These are phyloP conservation scores for Cyprinodon diabolis DNA, from an alignment of 2,797 vertebrate species.

Conservation along the genomic window DNA sequence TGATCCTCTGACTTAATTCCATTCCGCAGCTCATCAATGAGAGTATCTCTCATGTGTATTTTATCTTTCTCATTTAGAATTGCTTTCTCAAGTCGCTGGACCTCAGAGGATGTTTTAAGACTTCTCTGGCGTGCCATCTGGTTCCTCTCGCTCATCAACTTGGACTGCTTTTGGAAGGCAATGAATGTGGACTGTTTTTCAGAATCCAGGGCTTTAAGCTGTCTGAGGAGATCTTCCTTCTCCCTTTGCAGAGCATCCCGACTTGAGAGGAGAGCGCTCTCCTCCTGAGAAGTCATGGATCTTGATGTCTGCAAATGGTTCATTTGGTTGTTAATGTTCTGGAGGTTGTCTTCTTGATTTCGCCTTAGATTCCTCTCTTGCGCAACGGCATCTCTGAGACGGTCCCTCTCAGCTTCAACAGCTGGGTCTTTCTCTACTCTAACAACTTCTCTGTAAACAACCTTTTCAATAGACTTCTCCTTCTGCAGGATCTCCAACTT, in stretches of 20 bases:
- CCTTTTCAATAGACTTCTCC: slow-evolving; percentile 90
- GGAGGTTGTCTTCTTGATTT: slow-evolving; percentile 81
- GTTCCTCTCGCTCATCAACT: slow-evolving; percentile 84
- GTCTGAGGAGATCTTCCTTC: slow-evolving; percentile 78
- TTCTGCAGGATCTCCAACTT: slow-evolving; percentile 87
- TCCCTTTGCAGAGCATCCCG: slow-evolving; percentile 81
- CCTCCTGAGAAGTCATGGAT: slow-evolving; percentile 81
- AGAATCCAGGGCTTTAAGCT: slow-evolving; percentile 82
- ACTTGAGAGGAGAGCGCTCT: slow-evolving; percentile 73
- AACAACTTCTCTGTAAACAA: slow-evolving; percentile 94
- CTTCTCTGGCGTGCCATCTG: slow-evolving; percentile 84
- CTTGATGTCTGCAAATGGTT: slow-evolving; percentile 80
- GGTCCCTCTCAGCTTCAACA: slow-evolving; percentile 86
- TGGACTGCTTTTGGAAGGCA: slow-evolving; percentile 86
- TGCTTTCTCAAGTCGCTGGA: slow-evolving; percentile 85
- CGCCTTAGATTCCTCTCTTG: slow-evolving; percentile 83
- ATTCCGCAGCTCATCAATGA: slow-evolving; percentile 84
- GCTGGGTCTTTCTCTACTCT: slow-evolving; percentile 90
- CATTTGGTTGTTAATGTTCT: slow-evolving; percentile 78
- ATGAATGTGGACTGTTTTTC: slow-evolving; percentile 82
- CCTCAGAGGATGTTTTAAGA: slow-evolving; percentile 82
- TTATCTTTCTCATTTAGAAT: slow-evolving; percentile 90
- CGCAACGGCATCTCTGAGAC: slow-evolving; percentile 83
- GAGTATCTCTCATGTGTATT: slow-evolving; percentile 84
- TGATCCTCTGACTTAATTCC: slow-evolving; percentile 82